Percentiles rank a stretch among this genome's conserved stretches.
Evolutionary conservation across 2,113 vertebrate species (phyloP).

Genomic region (Elephantulus edwardii): DNA sequence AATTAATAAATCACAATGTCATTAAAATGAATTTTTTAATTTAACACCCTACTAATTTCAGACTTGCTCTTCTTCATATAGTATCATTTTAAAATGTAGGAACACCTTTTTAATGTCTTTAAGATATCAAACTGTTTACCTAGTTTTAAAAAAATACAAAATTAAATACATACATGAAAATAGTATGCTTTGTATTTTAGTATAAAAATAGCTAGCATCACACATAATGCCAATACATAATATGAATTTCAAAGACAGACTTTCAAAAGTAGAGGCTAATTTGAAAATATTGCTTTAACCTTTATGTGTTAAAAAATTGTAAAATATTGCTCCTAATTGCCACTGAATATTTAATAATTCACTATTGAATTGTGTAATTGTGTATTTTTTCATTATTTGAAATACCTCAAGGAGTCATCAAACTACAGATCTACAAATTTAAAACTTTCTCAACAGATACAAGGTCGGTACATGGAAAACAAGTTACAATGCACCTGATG

Average conservation of each 20-base stretch:
- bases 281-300: conserved; percentile 61
- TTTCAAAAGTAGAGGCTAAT: conserved; percentile 55
- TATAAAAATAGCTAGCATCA: conserved; percentile 19
- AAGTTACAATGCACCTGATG: conserved; percentile 59
- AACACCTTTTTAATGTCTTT: background rate
- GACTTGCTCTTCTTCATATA: background rate
- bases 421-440: conserved; percentile 55
- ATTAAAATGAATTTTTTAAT: background rate
- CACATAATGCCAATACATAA: background rate
- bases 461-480: conserved; percentile 4
- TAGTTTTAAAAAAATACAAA: conserved; percentile 30
- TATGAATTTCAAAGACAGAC: conserved; percentile 27
- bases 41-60: conserved; percentile 30
- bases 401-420: conserved; percentile 65
- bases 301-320: conserved; percentile 50
- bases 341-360: conserved; percentile 63
- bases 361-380: conserved; percentile 60
- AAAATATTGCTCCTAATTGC: conserved; percentile 38
- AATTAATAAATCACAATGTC: background rate
- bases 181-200: background rate
- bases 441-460: conserved; percentile 46
- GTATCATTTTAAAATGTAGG: background rate
- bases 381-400: conserved; percentile 59
- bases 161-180: conserved; percentile 31
- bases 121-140: background rate